These are phyloP conservation scores for Himalopsyche japonica DNA, from an alignment of 2,888 invertebrate genomes.

Conservation along the genomic window DNA sequence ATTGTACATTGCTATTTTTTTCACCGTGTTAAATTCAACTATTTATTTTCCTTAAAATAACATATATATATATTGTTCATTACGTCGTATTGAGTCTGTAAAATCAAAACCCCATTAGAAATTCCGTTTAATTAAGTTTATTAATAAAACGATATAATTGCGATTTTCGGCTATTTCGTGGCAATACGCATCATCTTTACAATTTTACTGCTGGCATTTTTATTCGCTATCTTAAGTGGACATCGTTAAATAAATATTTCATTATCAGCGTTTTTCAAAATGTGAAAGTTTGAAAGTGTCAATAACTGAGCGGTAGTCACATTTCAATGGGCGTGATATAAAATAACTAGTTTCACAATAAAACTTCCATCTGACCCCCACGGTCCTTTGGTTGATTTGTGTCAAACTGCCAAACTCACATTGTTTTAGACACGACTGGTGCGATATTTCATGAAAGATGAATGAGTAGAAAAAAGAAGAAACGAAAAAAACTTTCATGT, in stretches of 20 bases:
- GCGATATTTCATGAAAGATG: background rate
- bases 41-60: no score
- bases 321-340: background rate
- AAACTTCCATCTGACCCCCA: background rate
- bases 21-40: no score
- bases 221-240: background rate
- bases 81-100: no score
- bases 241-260: background rate
- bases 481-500: no score
- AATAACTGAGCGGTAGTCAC: background rate
- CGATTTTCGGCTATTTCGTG: no score
- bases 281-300: background rate
- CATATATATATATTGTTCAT: no score
- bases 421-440: background rate
- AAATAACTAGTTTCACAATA: background rate
- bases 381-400: background rate
- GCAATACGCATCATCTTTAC: no score
- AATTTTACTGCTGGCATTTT: background rate
- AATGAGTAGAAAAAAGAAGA: background rate
- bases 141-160: no score
- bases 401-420: slow-evolving; percentile 3
- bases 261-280: background rate
- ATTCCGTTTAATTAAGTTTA: no score
- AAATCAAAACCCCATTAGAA: no score
- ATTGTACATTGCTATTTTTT: no score